A percentile compares a stretch with the other conserved stretches of the same genome.
phyloP scores from a whole-genome alignment of 2,113 vertebrate species.

The Phaethornis superciliosus region DNA sequence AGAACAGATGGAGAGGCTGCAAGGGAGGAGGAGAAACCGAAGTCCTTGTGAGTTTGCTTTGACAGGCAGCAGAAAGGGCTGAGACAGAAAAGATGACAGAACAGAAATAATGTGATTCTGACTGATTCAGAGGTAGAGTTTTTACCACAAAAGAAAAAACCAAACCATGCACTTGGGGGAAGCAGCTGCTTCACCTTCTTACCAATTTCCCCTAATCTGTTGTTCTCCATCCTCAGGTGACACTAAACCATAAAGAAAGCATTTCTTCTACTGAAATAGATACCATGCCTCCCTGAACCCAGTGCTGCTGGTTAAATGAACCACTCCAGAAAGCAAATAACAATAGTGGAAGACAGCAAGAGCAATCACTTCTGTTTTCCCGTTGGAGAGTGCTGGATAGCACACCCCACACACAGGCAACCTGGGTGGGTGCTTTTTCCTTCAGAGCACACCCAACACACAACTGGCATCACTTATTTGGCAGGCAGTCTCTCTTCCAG shows the following conservation, averaged over 20 bases:
- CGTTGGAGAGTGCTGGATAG: not conserved
- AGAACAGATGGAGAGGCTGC: not conserved
- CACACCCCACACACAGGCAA: not conserved
- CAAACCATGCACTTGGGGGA: not conserved
- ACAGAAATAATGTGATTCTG: not conserved
- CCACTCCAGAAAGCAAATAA: not conserved
- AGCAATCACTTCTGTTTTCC: not conserved
- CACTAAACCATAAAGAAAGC: not conserved
- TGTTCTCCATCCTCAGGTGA: not conserved
- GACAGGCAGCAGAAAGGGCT: not conserved
- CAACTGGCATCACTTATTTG: not conserved
- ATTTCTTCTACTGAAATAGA: not conserved
- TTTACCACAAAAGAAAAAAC: not conserved
- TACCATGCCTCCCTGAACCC: not conserved
- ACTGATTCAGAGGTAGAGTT: not conserved
- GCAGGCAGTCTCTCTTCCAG: not conserved
- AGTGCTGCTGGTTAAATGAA: not conserved
- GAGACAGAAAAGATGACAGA: not conserved
- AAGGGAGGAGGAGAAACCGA: not conserved
- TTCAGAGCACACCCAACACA: not conserved
- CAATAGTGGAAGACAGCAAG: not conserved
- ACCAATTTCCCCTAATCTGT: not conserved
- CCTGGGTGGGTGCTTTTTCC: constrained; percentile 36
- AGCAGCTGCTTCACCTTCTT: not conserved
- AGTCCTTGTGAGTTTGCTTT: not conserved